Evolutionary conservation across 1,140 invertebrate genomes (phyloP).

Genomic region (Dryas iulia): DNA sequence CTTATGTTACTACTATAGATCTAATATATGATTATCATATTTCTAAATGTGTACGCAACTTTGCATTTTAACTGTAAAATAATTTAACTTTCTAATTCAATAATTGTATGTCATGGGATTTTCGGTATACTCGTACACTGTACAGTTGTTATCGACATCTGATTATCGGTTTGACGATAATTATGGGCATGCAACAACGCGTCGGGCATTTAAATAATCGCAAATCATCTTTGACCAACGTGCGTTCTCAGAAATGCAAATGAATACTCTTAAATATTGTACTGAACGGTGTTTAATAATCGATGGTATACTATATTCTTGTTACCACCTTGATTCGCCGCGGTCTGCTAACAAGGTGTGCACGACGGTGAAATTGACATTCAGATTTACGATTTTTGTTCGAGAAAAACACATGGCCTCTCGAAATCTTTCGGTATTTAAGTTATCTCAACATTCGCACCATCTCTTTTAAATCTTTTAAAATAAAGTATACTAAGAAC

Average conservation of each 20-base stretch:
- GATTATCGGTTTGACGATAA: conserved; percentile 52
- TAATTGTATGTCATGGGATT: conserved; percentile 43
- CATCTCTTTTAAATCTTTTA: conserved; percentile 38
- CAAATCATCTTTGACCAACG: conserved; percentile 44
- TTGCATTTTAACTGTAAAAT: conserved; percentile 53
- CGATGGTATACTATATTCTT: conserved; percentile 22
- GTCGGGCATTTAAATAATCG: conserved; percentile 43
- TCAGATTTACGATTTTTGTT: conserved; percentile 25
- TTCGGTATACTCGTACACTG: conserved; percentile 34
- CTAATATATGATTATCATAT: conserved; percentile 46
- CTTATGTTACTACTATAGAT: conserved; percentile 58
- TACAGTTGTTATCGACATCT: conserved; percentile 41
- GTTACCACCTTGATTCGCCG: conserved; percentile 28
- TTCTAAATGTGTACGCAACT: conserved; percentile 45
- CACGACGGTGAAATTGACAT: conserved; percentile 18
- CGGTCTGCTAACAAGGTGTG: conserved; percentile 28
- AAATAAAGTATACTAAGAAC: conserved; percentile 46
- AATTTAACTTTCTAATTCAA: conserved; percentile 64
- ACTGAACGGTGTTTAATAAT: conserved; percentile 24
- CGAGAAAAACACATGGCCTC: background rate
- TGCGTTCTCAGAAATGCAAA: conserved; percentile 38
- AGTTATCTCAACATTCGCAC: conserved; percentile 14
- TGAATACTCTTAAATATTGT: conserved; percentile 35
- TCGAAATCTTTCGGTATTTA: background rate
- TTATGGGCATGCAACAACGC: conserved; percentile 51